phyloP scores from a whole-genome alignment of 2,113 vertebrate genomes.

The Amblyornis subalaris region DNA sequence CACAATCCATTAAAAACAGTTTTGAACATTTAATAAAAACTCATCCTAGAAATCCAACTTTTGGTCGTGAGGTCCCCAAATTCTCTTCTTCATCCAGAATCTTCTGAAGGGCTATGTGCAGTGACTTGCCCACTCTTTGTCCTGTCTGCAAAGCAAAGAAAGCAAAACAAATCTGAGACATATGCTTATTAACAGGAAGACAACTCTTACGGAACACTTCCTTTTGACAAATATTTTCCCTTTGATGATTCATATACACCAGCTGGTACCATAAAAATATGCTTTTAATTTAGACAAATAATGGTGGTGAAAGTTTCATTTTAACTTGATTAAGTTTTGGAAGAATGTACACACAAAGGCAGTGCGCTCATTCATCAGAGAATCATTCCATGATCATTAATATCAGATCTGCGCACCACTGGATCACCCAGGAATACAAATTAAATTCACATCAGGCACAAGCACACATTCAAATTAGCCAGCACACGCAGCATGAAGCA shows the following conservation, averaged over 20 bases:
- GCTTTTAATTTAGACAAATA: conserved; percentile 23
- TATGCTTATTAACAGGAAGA: neutral
- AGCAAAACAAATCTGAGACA: conserved; percentile 5
- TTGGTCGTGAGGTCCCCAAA: conserved; percentile 81
- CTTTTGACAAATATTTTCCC: neutral
- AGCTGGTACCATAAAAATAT: neutral
- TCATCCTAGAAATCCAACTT: conserved; percentile 92
- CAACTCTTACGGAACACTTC: neutral
- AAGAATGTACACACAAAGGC: neutral
- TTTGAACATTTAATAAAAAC: neutral
- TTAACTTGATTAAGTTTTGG: neutral
- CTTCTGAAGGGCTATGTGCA: conserved; percentile 83
- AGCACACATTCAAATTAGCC: neutral
- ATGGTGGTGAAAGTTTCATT: neutral
- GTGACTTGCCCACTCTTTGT: conserved; percentile 85
- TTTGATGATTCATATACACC: neutral
- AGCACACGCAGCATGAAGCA: neutral
- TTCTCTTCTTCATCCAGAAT: conserved; percentile 85
- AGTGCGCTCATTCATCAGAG: neutral
- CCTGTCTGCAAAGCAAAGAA: conserved; percentile 76
- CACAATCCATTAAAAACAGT: neutral
- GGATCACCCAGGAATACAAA: neutral
- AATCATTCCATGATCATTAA: neutral
- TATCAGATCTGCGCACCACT: fast-evolving
- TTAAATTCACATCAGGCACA: neutral